phyloP scores from a whole-genome alignment of 1,140 invertebrate species.

The Drosophila azteca region DNA sequence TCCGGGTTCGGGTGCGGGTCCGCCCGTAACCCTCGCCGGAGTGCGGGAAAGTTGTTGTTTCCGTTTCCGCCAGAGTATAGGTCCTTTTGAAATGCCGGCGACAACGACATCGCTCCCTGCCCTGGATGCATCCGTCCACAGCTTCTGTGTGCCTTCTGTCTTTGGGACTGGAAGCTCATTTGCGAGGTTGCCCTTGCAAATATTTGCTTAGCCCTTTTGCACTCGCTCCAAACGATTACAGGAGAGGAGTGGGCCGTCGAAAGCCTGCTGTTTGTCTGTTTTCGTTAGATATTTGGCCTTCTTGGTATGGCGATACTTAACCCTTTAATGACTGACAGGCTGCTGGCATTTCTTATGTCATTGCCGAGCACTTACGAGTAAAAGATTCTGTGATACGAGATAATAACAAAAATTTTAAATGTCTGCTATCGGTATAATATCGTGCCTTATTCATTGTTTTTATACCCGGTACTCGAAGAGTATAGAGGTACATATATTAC shows the following conservation, averaged over 20 bases:
- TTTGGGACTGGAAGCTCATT: slow-evolving; percentile 60
- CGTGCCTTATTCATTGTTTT: too few relatives aligned
- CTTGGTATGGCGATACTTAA: slow-evolving; percentile 40
- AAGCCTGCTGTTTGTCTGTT: slow-evolving; percentile 50
- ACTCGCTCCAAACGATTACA: slow-evolving; percentile 56
- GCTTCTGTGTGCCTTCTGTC: slow-evolving; percentile 39
- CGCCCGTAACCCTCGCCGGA: slow-evolving; percentile 2
- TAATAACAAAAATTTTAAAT: too few relatives aligned
- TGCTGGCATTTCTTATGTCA: not conserved
- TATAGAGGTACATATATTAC: too few relatives aligned
- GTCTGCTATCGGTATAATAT: too few relatives aligned
- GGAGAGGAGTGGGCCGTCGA: slow-evolving; percentile 11
- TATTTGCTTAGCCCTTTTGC: slow-evolving; percentile 78
- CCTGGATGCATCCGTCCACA: slow-evolving; percentile 23
- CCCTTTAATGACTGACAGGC: slow-evolving; percentile 46
- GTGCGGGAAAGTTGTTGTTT: slow-evolving; percentile 75
- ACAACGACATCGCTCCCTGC: not conserved
- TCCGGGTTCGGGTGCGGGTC: not conserved
- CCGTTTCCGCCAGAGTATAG: slow-evolving; percentile 70
- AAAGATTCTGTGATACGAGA: too few relatives aligned
- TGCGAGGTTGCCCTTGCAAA: slow-evolving; percentile 73
- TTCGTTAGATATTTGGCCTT: slow-evolving; percentile 51
- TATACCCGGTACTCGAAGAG: too few relatives aligned
- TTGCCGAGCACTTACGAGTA: too few relatives aligned
- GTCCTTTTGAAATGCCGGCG: slow-evolving; percentile 62